phyloP scores from a whole-genome alignment of 2,113 vertebrate genomes.

The Sander lucioperca region DNA sequence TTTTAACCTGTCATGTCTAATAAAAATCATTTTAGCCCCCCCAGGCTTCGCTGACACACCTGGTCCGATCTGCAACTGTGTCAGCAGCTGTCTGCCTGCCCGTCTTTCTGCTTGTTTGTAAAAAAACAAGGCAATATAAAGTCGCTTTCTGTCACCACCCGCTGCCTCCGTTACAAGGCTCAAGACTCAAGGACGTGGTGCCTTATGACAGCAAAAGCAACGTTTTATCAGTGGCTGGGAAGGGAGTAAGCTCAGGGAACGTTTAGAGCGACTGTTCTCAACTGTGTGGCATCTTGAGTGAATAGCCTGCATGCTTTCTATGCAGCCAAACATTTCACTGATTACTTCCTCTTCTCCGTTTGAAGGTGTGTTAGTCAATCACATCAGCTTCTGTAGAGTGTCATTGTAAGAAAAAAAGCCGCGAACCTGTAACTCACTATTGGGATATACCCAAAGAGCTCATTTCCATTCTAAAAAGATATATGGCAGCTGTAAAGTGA shows the following conservation, averaged over 20 bases:
- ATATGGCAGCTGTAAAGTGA: neutral
- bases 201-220: neutral
- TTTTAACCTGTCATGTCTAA: slow-evolving; percentile 62
- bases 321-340: slow-evolving; percentile 21
- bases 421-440: neutral
- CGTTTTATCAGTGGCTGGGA: fast-evolving
- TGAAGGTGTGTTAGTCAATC: slow-evolving; percentile 24
- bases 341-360: slow-evolving; percentile 32
- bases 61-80: slow-evolving; percentile 66
- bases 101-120: slow-evolving; percentile 44
- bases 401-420: slow-evolving; percentile 33
- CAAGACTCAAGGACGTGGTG: neutral
- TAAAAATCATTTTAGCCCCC: slow-evolving; percentile 45
- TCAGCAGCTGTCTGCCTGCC: slow-evolving; percentile 64
- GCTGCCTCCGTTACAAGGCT: slow-evolving; percentile 11
- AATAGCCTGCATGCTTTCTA: neutral
- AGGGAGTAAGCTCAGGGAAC: neutral
- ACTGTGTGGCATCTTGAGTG: neutral
- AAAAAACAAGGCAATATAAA: slow-evolving; percentile 7
- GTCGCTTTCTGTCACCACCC: neutral
- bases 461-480: neutral
- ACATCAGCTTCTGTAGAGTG: slow-evolving; percentile 10
- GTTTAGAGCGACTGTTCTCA: neutral
- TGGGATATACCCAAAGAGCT: neutral
- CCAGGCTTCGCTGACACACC: slow-evolving; percentile 59